Base-by-base conservation (phyloP, 2,888 invertebrate species). In the Eudasyphora cyanicolor region DNA sequence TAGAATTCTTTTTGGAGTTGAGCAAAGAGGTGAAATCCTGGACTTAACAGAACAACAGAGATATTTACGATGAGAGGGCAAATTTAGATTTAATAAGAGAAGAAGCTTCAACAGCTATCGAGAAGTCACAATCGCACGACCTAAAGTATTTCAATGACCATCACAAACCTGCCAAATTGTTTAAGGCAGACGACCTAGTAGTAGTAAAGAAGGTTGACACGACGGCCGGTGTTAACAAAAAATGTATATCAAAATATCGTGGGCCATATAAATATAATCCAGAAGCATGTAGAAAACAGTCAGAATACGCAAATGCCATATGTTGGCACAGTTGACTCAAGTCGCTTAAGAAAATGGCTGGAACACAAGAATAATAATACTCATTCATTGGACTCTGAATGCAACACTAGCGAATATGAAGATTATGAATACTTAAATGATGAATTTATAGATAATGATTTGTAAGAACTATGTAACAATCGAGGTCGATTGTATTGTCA, bases 251-350 rank as follows among this genome's bases (percentile, higher is more conserved):
- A 14, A 82, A 84, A 57, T 83, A 76, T 75, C 69, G 69, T 32
- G 77, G 76, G 7, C 82, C 85, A 19, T 85, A 82, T 57, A n/a
- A n/a, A n/a, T n/a, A 21, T 82, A 4, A 83, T 80, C 24, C 35
- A 35, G 32, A 87, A 87, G 81, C 84, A 86, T 10, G 70, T 89
- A 8, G 84, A 82, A 17, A 85, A 87, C 32, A 6, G 32, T 32
- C 45, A 45, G n/a, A 45, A 14, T 45, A 45, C 45, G 12, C 45
- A 49, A 54, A 32, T 81, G 45, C 32, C 54, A 38, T 35, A 76
- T 73, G 51, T 76, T 54, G 35, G 57, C 27, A 42, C 4, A 51
- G 51, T 67, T 42, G 76, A 76, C 60, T 49, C 76, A 17, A 79
- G 49, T 54, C 64, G 76, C 3, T 54, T 76, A 69, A 76, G 54